phyloP scores from a whole-genome alignment of 2,888 invertebrate species.

The Odontothrips loti region DNA sequence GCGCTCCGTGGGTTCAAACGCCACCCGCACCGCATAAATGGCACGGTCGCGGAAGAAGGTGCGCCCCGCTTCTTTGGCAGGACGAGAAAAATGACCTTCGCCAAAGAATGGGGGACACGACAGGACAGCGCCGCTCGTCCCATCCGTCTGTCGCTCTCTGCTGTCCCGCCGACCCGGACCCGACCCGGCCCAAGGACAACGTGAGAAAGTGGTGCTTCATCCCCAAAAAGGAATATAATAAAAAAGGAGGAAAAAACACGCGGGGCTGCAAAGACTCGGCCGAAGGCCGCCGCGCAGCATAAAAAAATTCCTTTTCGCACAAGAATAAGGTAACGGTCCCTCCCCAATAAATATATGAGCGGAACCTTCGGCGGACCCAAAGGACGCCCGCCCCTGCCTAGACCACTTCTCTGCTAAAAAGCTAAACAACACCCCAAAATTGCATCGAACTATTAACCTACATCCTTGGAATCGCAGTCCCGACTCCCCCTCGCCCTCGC shows the following conservation, averaged over 20 bases:
- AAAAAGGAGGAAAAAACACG: neutral
- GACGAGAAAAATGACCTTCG: too few relatives aligned
- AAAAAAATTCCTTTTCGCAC: neutral
- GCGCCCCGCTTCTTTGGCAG: too few relatives aligned
- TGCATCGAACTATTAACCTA: constrained; percentile 8
- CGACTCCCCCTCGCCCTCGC: neutral
- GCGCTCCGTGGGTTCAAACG: too few relatives aligned
- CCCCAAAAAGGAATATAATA: neutral
- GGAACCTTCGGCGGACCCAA: neutral
- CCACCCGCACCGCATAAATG: too few relatives aligned
- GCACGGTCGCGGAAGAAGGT: neutral
- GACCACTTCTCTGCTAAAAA: constrained; percentile 13
- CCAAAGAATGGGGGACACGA: neutral
- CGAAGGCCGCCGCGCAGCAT: neutral
- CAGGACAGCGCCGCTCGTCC: neutral
- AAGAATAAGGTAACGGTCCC: neutral
- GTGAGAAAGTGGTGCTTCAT: constrained; percentile 22
- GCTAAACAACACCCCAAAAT: constrained; percentile 24
- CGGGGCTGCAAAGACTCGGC: neutral
- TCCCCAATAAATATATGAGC: neutral
- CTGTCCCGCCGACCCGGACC: too few relatives aligned
- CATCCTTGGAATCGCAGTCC: neutral
- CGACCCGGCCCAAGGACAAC: constrained; percentile 3
- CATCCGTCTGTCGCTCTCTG: neutral
- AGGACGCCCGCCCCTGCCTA: too few relatives aligned